Percentiles rank a stretch among this genome's conserved stretches.
Conservation (phyloP, 2,113 vertebrate genomes). For the Pygoscelis antarcticus region DNA sequence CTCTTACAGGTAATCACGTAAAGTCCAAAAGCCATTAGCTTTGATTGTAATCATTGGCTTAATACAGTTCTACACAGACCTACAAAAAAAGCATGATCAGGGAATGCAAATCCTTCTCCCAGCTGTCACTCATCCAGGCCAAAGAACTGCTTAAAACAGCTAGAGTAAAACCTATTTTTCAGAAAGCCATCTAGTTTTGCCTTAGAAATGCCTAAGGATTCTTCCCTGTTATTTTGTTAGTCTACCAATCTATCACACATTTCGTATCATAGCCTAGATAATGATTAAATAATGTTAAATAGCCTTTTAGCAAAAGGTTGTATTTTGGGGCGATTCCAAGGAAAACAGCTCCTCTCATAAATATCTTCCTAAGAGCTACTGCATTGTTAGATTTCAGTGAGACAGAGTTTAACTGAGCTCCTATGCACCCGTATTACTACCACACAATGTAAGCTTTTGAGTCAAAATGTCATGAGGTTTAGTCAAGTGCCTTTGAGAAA, state of each 20-base stretch:
- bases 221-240: not conserved
- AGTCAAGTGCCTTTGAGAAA: not conserved
- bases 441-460: not conserved
- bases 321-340: not conserved
- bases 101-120: slow-evolving; percentile 11
- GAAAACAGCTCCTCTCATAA: not conserved
- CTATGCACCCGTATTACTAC: not conserved
- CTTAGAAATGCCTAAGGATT: not conserved
- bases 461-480: not conserved
- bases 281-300: not conserved
- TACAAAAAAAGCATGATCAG: not conserved
- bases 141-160: not conserved
- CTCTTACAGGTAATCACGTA: not conserved
- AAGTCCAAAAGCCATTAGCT: slow-evolving; percentile 46
- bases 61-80: not conserved
- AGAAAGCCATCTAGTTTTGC: not conserved
- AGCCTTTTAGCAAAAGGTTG: not conserved
- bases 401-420: not conserved
- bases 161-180: not conserved
- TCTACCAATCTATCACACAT: not conserved
- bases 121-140: not conserved
- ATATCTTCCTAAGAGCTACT: not conserved
- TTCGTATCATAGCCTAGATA: not conserved
- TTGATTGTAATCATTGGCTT: slow-evolving; percentile 39
- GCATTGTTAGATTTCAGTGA: not conserved